Evolutionary conservation across 2,113 vertebrate species (phyloP), one percentile per base, ranked within the genome.

Genomic region (Tupaia chinensis): DNA sequence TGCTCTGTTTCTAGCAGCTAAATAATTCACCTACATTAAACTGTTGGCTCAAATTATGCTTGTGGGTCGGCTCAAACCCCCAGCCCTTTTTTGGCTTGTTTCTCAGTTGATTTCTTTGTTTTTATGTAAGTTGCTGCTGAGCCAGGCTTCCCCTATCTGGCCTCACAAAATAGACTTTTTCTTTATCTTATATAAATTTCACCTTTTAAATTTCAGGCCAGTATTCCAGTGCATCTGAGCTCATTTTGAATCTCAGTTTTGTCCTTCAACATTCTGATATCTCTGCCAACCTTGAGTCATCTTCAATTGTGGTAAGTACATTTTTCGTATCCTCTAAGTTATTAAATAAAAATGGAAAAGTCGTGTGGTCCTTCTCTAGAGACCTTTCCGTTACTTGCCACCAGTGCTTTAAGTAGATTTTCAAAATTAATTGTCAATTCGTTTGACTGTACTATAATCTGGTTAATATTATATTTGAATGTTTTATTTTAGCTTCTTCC

Each of bases 231-330:
- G 87, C 73, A 79, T 92, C 91, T 93, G 78, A 96, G 63, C 12
- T 94, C 44, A 69, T 87, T 92, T 94, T 93, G 87, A 93, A 93
- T 78, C 84, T 95, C 69, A 66, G 6, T 84, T 97, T 95, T 90
- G 56, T 95, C 90, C 83, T 95, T 92, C 94, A 92, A 84, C 68
- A 1, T 92, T 78, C 83, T 93, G 87, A 77, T 93, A 95, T 79
- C 79, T 11, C 69, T 88, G 7, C n/a, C 93, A 97, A 63, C 32
- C 94, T 93, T 86, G 74, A 27, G 60, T 96, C 60, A 61, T 95
- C 87, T 77, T 92, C 88, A 94, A 54, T 94, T 58, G 78, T 95
- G 89, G 97, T 95, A 95, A 98, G 94, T 94, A 89, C 70, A 68
- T 94, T 95, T 95, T 96, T 65, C 91, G 25, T 85, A 56, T 83